These are phyloP conservation scores for Ectemnius cavifrons DNA, from an alignment of 2,888 invertebrate species.

Conservation along the genomic window DNA sequence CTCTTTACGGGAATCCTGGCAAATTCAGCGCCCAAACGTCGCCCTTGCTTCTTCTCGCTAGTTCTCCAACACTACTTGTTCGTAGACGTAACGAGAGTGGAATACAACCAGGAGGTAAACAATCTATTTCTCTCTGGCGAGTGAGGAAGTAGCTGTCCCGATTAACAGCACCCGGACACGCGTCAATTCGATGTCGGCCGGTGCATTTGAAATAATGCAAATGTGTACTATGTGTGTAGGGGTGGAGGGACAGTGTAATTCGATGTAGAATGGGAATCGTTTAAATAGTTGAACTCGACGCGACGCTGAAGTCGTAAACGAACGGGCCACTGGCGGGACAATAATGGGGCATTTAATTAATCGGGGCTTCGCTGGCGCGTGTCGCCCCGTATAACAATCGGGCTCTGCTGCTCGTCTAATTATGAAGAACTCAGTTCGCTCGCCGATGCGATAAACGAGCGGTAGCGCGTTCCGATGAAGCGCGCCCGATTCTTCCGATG, in stretches of 20 bases:
- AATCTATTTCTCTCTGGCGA: too few species aligned
- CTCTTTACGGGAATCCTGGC: too few species aligned
- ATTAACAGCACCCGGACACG: not conserved
- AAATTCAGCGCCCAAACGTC: too few species aligned
- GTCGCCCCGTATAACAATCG: constrained; percentile 6
- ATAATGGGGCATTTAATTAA: constrained; percentile 51
- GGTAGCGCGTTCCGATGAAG: too few species aligned
- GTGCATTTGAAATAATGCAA: constrained; percentile 32
- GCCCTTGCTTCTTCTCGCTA: too few species aligned
- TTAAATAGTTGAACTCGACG: constrained; percentile 30
- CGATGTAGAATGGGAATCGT: constrained; percentile 21
- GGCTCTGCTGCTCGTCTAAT: constrained; percentile 28
- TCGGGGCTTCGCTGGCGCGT: constrained; percentile 7
- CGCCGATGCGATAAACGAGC: constrained; percentile 5
- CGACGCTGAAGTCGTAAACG: constrained; percentile 20
- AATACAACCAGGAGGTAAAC: too few species aligned
- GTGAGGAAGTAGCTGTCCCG: not conserved
- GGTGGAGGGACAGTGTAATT: constrained; percentile 31
- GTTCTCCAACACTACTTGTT: too few species aligned
- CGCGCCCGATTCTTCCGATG: too few species aligned
- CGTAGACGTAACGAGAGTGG: too few species aligned
- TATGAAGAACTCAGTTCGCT: constrained; percentile 22
- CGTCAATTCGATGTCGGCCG: not conserved
- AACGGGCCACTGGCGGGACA: constrained; percentile 19
- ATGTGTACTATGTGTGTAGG: not conserved